These are phyloP conservation scores for Sarcophaga rosellei DNA, from an alignment of 2,888 invertebrate genomes.

Conservation along the genomic window DNA sequence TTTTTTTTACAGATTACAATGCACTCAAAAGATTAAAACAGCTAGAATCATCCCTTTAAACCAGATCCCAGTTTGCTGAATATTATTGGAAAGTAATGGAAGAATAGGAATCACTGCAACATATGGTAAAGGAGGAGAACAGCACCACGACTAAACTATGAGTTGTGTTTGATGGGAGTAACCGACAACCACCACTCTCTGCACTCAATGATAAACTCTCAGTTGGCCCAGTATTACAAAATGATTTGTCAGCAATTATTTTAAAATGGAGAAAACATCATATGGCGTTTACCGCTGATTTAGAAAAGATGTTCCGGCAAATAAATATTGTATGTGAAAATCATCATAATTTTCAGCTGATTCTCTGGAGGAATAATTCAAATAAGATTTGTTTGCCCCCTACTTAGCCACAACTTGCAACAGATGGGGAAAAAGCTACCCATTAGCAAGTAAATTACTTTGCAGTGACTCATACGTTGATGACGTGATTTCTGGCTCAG, in stretches of 20 bases:
- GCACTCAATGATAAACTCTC: slow-evolving; percentile 30
- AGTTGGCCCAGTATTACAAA: slow-evolving; percentile 40
- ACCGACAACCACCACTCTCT: slow-evolving; percentile 5
- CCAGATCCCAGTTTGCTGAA: too few species aligned
- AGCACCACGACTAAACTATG: not conserved
- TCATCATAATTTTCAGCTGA: not conserved
- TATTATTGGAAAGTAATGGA: too few species aligned
- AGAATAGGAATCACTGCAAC: slow-evolving; percentile 29
- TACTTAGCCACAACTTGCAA: too few species aligned
- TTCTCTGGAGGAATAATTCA: not conserved
- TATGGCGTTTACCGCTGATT: too few species aligned
- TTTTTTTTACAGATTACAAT: slow-evolving; percentile 35
- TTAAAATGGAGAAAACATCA: too few species aligned
- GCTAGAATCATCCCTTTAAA: slow-evolving; percentile 30
- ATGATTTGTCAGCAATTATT: slow-evolving; percentile 10
- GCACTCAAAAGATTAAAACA: not conserved
- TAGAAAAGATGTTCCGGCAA: too few species aligned
- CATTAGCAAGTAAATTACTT: too few species aligned
- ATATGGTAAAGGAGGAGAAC: slow-evolving; percentile 1
- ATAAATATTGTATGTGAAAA: not conserved
- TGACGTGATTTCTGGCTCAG: too few species aligned
- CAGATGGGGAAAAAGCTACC: too few species aligned
- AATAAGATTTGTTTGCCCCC: too few species aligned
- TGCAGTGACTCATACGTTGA: too few species aligned
- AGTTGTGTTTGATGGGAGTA: not conserved